Conservation (phyloP, 64 coral and sea anemone genomes). For the Cladopsammia gracilis region DNA sequence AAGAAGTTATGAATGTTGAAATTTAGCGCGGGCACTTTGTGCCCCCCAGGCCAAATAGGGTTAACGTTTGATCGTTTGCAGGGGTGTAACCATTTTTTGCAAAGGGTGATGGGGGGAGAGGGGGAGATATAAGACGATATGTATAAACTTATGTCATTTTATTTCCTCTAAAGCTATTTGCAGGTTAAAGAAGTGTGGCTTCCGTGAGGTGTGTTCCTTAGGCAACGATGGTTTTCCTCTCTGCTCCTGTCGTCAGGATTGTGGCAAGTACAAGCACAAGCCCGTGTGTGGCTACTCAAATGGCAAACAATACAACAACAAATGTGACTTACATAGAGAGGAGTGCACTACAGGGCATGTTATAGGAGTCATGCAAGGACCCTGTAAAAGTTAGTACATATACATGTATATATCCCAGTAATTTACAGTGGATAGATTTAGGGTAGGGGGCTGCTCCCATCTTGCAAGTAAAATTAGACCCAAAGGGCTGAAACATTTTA, state of each 20-base stretch:
- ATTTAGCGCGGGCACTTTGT: too few relatives aligned
- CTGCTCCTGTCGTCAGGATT: conserved; percentile 45
- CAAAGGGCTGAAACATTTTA: too few relatives aligned
- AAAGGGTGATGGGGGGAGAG: too few relatives aligned
- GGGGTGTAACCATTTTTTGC: too few relatives aligned
- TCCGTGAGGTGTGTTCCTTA: conserved; percentile 33
- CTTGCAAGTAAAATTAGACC: too few relatives aligned
- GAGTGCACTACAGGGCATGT: conserved; percentile 32
- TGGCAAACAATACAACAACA: conserved; percentile 63
- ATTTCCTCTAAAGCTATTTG: conserved; percentile 38
- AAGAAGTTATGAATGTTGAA: too few relatives aligned
- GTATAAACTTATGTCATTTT: neutral
- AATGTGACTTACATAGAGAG: conserved; percentile 42
- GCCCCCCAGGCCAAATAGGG: too few relatives aligned
- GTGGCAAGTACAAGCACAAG: conserved; percentile 1
- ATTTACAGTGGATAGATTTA: neutral
- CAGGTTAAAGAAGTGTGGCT: conserved; percentile 48
- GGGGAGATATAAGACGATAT: too few relatives aligned
- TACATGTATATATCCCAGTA: neutral
- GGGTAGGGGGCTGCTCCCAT: too few relatives aligned
- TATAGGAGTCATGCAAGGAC: conserved; percentile 51
- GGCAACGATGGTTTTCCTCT: conserved; percentile 24
- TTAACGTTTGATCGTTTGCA: too few relatives aligned
- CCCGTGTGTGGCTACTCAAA: conserved; percentile 56
- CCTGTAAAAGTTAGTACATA: conserved; percentile 59